Evolutionary conservation across 2,888 invertebrate species (phyloP).

Genomic region (Entomobrya proxima): DNA sequence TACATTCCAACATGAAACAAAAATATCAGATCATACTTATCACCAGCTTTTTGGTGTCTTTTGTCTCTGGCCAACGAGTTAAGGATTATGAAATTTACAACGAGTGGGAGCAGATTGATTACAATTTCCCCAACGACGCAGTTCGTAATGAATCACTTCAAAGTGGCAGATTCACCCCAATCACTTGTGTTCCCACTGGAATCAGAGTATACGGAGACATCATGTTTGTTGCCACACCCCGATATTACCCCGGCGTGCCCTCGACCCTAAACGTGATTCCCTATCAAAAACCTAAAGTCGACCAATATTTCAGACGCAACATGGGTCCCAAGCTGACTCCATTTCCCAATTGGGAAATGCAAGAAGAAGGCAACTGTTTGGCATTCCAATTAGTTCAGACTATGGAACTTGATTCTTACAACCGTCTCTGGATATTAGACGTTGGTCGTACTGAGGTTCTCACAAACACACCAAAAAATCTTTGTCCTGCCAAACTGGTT

Average conservation of each 20-base stretch:
- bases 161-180: neutral
- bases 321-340: slow-evolving; percentile 58
- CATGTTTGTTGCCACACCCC: slow-evolving; percentile 50
- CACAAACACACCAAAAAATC: neutral
- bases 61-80: neutral
- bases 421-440: slow-evolving; percentile 82
- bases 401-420: slow-evolving; percentile 84
- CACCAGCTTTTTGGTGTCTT: too few species aligned
- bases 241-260: slow-evolving; percentile 48
- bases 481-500: slow-evolving; percentile 65
- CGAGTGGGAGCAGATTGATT: slow-evolving; percentile 42
- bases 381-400: slow-evolving; percentile 86
- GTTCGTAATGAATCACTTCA: slow-evolving; percentile 11
- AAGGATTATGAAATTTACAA: slow-evolving; percentile 41
- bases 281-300: neutral
- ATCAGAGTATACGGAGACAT: slow-evolving; percentile 27
- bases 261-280: slow-evolving; percentile 41
- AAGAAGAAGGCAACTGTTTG: slow-evolving; percentile 79
- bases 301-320: neutral
- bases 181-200: slow-evolving; percentile 5
- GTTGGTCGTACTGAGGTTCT: slow-evolving; percentile 82
- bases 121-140: neutral
- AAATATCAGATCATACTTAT: too few species aligned
- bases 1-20: too few species aligned
- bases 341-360: slow-evolving; percentile 71